These are phyloP conservation scores for Jacana jacana DNA, from an alignment of 2,113 vertebrate species.

Conservation along the genomic window DNA sequence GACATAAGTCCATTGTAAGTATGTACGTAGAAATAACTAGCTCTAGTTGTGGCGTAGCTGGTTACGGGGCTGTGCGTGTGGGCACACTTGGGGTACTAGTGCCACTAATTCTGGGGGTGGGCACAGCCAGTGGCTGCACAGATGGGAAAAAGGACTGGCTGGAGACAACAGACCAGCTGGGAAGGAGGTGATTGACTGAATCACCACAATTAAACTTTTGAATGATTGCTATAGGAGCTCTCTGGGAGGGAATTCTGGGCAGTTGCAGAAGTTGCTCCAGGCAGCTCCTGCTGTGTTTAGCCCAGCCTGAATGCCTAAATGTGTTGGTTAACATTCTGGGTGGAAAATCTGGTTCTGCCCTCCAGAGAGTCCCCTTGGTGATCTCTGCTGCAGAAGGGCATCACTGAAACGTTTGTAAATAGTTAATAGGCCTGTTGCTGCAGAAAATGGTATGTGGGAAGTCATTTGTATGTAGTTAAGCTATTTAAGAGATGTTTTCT, in stretches of 20 bases:
- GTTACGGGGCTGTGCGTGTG: not conserved
- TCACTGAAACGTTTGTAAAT: not conserved
- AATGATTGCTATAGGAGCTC: not conserved
- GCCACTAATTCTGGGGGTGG: not conserved
- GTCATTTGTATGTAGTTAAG: not conserved
- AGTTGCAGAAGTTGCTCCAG: not conserved
- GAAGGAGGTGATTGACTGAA: not conserved
- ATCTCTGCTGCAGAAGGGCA: not conserved
- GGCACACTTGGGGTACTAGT: not conserved
- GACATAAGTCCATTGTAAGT: fast-evolving
- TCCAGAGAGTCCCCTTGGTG: not conserved
- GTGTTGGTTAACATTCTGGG: not conserved
- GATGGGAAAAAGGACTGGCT: not conserved
- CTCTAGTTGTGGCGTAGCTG: not conserved
- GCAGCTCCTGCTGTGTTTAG: not conserved
- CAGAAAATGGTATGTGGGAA: not conserved
- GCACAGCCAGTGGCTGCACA: not conserved
- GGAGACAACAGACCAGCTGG: not conserved
- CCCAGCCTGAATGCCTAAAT: not conserved
- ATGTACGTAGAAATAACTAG: not conserved
- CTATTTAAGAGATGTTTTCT: not conserved
- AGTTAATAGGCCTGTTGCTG: not conserved
- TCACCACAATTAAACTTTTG: not conserved
- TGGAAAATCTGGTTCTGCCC: not conserved
- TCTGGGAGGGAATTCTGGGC: not conserved